phyloP scores from a whole-genome alignment of 2,888 invertebrate genomes.

The Pristionchus mayeri region DNA sequence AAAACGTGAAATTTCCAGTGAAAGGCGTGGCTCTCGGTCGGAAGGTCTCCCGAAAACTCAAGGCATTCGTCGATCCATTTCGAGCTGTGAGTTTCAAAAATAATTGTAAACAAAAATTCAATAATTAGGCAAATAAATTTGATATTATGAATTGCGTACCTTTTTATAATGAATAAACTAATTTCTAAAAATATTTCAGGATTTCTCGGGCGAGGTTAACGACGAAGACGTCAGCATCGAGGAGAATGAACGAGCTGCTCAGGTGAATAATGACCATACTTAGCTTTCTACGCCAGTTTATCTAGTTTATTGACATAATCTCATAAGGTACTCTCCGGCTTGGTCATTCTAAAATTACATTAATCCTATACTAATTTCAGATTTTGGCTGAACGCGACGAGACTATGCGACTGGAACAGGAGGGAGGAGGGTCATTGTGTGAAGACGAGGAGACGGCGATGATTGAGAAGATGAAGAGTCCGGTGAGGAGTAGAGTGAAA shows the following conservation, averaged over 20 bases:
- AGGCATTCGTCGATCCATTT: constrained; percentile 57
- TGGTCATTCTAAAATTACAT: too few relatives aligned
- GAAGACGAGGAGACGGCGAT: neutral
- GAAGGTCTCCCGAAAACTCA: constrained; percentile 54
- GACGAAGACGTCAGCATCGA: constrained; percentile 35
- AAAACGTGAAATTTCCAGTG: constrained; percentile 48
- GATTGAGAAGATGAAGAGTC: constrained; percentile 34
- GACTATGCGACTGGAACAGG: neutral
- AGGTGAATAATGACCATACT: neutral
- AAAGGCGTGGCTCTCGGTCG: constrained; percentile 49
- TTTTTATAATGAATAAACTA: too few relatives aligned
- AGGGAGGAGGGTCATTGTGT: neutral
- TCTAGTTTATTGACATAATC: too few relatives aligned
- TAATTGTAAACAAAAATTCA: too few relatives aligned
- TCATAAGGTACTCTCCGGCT: too few relatives aligned
- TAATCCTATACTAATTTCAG: neutral
- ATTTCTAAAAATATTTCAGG: constrained; percentile 5
- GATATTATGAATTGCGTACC: too few relatives aligned
- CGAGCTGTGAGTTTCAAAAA: neutral
- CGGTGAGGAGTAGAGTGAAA: too few relatives aligned
- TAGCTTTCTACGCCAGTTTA: too few relatives aligned
- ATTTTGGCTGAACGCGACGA: constrained; percentile 12
- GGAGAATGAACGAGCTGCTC: constrained; percentile 36
- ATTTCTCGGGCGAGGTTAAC: constrained; percentile 45
- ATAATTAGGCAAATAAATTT: too few relatives aligned